Evolutionary conservation across 2,113 vertebrate species (phyloP), one percentile per base, ranked within the genome.

Genomic region (Petaurus breviceps): DNA sequence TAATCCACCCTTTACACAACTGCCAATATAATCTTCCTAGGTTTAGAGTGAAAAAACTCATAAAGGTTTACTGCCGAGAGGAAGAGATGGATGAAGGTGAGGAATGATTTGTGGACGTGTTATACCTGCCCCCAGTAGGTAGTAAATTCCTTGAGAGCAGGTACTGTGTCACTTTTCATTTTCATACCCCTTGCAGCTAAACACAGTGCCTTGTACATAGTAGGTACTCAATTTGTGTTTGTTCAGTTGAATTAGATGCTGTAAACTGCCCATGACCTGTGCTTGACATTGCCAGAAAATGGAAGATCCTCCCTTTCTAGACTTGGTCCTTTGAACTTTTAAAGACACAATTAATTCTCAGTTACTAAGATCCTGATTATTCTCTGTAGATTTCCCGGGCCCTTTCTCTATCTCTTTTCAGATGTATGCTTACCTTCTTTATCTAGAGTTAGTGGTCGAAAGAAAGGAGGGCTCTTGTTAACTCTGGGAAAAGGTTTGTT

Each of bases 331-430:
- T 49, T 55, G 25, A 51, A 51, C 6, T 84, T 93, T 46, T 89
- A 57, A 94, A 37, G 53, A 49, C 2, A 23, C 0, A 6, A 37
- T 37, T 16, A 46, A 49, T 50, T 7, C 52, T 91, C 19, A 5
- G 0, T 26, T 5, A 2, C 51, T 25, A 19, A 0, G 47, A 3
- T 0, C 23, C 50, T 22, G 10, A n/a, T 46, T 16, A 16, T 84
- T 52, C 14, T n/a, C 2, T 37, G 14, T 28, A 46, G 50, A 49
- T 37, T 50, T 57, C 24, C 46, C n/a, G 37, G 92, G 28, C 6
- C 7, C 31, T 37, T 11, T 31, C 53, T 3, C 77, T 8, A 3
- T 46, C 91, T 89, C 43, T 46, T 93, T 47, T 89, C 1, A 37
- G 49, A 46, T 26, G 28, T 47, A 10, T 2, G 43, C 16, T n/a